These are phyloP conservation scores for Nomada lathburiana DNA, from an alignment of 2,888 invertebrate genomes.

Conservation along the genomic window DNA sequence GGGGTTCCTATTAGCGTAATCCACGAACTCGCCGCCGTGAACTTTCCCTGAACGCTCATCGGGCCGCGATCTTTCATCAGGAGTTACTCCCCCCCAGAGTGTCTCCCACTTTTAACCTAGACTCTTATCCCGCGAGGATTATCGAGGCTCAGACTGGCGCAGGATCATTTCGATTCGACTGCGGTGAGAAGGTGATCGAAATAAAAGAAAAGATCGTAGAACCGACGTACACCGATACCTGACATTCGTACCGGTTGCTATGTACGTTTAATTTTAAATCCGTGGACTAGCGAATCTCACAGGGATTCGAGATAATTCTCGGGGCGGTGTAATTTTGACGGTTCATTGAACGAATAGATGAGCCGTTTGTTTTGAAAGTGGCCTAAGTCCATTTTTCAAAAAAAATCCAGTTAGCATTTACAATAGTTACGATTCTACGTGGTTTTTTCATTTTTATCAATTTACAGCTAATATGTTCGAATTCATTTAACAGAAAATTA, in stretches of 20 bases:
- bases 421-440: too few relatives aligned
- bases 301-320: background rate
- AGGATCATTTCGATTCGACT: slow-evolving; percentile 42
- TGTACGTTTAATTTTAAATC: slow-evolving; percentile 27
- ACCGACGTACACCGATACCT: slow-evolving; percentile 13
- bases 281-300: background rate
- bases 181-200: slow-evolving; percentile 42
- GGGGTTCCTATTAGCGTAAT: slow-evolving; percentile 70
- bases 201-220: slow-evolving; percentile 38
- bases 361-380: too few relatives aligned
- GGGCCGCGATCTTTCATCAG: slow-evolving; percentile 66
- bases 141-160: slow-evolving; percentile 43
- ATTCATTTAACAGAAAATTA: background rate
- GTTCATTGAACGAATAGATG: too few relatives aligned
- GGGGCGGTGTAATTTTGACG: background rate
- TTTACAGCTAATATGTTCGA: background rate
- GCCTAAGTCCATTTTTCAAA: too few relatives aligned
- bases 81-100: slow-evolving; percentile 33
- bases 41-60: slow-evolving; percentile 14
- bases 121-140: slow-evolving; percentile 61
- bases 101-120: slow-evolving; percentile 39
- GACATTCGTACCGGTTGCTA: slow-evolving; percentile 2
- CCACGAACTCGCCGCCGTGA: slow-evolving; percentile 55
- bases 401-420: too few relatives aligned
- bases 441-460: too few relatives aligned